Conservation (phyloP, 2,113 vertebrate genomes). For the Thomomys bottae region DNA sequence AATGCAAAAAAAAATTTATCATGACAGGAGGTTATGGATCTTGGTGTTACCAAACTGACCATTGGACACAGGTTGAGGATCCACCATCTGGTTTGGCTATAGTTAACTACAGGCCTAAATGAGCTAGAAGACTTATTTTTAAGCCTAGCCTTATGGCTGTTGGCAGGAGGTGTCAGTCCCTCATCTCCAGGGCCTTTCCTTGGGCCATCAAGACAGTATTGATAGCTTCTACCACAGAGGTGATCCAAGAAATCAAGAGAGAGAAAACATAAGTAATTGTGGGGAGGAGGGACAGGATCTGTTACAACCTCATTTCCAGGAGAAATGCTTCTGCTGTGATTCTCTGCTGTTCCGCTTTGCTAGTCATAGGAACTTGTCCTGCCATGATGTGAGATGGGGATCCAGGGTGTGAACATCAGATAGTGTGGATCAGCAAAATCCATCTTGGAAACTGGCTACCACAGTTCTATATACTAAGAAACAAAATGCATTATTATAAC, state of each 20-base stretch:
- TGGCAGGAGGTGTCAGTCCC: background rate
- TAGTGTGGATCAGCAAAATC: background rate
- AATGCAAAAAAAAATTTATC: background rate
- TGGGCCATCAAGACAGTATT: background rate
- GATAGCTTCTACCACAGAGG: background rate
- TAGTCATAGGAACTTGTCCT: background rate
- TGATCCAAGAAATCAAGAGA: background rate
- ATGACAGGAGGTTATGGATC: background rate
- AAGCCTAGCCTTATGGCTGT: background rate
- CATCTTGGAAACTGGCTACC: background rate
- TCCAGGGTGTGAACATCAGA: accelerated
- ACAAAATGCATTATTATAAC: no score
- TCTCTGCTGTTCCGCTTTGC: background rate
- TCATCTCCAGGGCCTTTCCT: background rate
- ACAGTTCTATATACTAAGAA: background rate
- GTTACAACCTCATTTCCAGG: background rate
- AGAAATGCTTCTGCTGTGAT: background rate
- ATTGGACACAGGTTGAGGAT: background rate
- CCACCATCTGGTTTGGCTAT: background rate
- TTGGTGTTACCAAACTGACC: no score
- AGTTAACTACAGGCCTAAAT: background rate
- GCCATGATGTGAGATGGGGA: background rate
- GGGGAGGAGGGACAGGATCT: background rate
- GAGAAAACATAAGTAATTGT: no score
- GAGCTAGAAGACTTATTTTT: background rate